Base-by-base conservation (phyloP, 1,140 invertebrate species). In the Zaprionus ornatus region DNA sequence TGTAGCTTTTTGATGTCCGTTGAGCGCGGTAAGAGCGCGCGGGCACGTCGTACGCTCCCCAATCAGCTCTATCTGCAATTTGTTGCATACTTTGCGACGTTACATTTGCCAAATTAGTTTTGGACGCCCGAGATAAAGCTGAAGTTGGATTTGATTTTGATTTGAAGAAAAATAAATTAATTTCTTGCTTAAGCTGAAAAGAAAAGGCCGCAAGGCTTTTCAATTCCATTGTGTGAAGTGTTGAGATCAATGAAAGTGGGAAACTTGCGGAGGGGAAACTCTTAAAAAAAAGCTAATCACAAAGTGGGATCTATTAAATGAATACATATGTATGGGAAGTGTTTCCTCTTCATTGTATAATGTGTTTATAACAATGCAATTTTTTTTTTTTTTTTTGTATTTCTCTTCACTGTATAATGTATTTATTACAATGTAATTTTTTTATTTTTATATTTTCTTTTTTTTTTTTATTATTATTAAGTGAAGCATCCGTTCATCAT, bases 31-130 rank as follows among this genome's bases (percentile, higher is more conserved):
- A 7, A 25, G 25, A 32, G 29, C 29, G 29, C 29, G 27, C 27
- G 9, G 7, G 1, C 7, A 7, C 27, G 27, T 3, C 9, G 17
- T 15, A 40, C 15, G 15, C 5, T 40, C 12, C 12, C 23, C 35
- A 75, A 71, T 71, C 32, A 62, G 59, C 25, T 59, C 40, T 12
- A 52, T 67, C 68, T 68, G 66, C 62, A 76, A 82, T 86, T 86
- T 87, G 83, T 74, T 87, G 74, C 80, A 88, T 80, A 78, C 84
- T 80, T 87, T 77, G 62, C 35, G 48, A 23, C 50, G 56, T 64
- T 77, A 71, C 83, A 87, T 80, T 87, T 87, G 63, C 68, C 56
- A 84, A 88, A 87, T 87, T 87, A 84, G 64, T 88, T 87, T 83
- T 29, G 23, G 17, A 29, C 48, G 25, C n/a, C 40, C 60, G 37